Conservation (phyloP, 2,113 vertebrate genomes). For the Scatophagus argus region DNA sequence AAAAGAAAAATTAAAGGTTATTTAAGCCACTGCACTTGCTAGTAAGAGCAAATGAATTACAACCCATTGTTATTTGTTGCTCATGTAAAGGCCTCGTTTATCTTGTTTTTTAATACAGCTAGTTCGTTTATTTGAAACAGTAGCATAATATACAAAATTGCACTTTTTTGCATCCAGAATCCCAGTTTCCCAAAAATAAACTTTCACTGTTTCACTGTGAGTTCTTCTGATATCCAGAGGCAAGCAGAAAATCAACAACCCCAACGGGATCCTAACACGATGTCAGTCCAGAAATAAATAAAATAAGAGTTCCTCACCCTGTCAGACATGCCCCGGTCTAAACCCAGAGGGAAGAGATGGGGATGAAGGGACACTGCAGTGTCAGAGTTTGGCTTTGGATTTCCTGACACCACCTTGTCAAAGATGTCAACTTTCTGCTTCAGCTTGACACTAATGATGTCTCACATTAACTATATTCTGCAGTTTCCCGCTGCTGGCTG, state of each 20-base stretch:
- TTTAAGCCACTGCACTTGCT: too few species aligned
- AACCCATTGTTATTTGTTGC: too few species aligned
- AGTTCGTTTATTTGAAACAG: too few species aligned
- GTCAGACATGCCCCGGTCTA: conserved; percentile 14
- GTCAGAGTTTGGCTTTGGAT: conserved; percentile 36
- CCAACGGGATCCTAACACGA: not conserved
- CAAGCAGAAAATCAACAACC: not conserved
- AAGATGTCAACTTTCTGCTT: conserved; percentile 39
- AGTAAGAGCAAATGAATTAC: too few species aligned
- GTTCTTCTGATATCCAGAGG: not conserved
- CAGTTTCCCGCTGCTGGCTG: not conserved
- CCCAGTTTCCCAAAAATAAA: not conserved
- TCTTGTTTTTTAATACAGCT: too few species aligned
- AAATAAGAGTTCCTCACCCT: conserved; percentile 10
- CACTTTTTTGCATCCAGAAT: not conserved
- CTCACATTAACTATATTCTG: conserved; percentile 17
- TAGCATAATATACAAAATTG: not conserved
- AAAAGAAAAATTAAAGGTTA: too few species aligned
- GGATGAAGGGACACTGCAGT: conserved; percentile 38
- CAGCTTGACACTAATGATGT: conserved; percentile 37
- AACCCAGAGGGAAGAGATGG: conserved; percentile 17
- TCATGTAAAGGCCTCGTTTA: too few species aligned
- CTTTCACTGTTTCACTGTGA: too few species aligned
- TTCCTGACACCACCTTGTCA: conserved; percentile 58
- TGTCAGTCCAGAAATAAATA: conserved; percentile 27